phyloP scores from a whole-genome alignment of 2,797 vertebrate species.

The Adelosebastes latens region DNA sequence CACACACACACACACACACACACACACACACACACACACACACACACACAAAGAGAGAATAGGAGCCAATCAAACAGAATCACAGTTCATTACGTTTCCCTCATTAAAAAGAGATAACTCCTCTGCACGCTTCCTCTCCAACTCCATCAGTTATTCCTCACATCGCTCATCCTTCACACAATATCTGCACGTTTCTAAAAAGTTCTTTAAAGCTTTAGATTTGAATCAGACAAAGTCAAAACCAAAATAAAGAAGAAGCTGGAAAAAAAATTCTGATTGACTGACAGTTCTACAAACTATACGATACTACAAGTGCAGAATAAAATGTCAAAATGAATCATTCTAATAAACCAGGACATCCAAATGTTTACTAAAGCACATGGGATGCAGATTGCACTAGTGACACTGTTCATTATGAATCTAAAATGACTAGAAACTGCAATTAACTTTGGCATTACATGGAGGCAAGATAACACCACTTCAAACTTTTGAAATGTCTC shows the following conservation, averaged over 20 bases:
- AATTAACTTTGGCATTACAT: neutral
- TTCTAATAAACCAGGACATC: neutral
- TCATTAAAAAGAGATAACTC: slow-evolving; percentile 52
- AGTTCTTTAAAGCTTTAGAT: neutral
- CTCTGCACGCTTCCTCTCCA: slow-evolving; percentile 19
- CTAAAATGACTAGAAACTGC: neutral
- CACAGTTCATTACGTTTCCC: slow-evolving; percentile 49
- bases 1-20: slow-evolving; percentile 44
- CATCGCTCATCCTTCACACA: neutral
- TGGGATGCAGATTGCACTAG: neutral
- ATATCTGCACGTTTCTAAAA: neutral
- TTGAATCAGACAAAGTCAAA: neutral
- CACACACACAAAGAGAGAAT: slow-evolving; percentile 4
- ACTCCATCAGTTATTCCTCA: slow-evolving; percentile 8
- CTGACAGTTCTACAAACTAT: neutral
- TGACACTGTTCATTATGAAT: neutral
- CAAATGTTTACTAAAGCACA: neutral
- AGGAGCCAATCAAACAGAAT: slow-evolving; percentile 47
- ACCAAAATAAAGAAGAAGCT: neutral
- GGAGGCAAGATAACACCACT: neutral
- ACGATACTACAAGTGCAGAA: too few relatives aligned
- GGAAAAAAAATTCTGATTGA: neutral
- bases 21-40: slow-evolving; percentile 35
- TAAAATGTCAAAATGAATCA: neutral
- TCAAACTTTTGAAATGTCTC: neutral